A percentile compares a stretch with the other conserved stretches of the same genome.
Evolutionary conservation across 2,888 invertebrate genomes (phyloP).

Genomic region (Tetheella fluctuosa): DNA sequence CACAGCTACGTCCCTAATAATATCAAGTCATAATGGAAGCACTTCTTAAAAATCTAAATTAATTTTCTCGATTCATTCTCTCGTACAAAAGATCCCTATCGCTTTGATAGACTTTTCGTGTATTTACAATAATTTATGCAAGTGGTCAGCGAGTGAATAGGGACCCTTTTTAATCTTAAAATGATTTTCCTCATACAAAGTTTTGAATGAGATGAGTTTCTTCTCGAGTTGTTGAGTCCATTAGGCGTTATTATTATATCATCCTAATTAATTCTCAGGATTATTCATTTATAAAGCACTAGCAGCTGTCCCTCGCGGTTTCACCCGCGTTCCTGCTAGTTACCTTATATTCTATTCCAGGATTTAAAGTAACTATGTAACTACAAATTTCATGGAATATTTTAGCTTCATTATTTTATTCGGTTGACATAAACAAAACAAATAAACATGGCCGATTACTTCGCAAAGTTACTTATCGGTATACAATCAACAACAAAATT

Average conservation of each 20-base stretch:
- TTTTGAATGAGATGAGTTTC: constrained; percentile 15
- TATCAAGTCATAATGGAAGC: constrained; percentile 40
- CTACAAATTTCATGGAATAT: too few species aligned
- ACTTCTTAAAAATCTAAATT: constrained; percentile 65
- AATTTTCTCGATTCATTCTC: constrained; percentile 72
- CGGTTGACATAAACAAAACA: constrained; percentile 51
- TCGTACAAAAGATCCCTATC: constrained; percentile 64
- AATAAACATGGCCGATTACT: too few species aligned
- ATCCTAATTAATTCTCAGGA: not conserved
- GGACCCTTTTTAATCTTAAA: constrained; percentile 69
- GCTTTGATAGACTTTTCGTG: constrained; percentile 69
- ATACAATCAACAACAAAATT: constrained; percentile 57
- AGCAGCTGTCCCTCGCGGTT: not conserved
- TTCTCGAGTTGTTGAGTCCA: constrained; percentile 11
- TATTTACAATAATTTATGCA: constrained; percentile 79
- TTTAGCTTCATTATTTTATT: too few species aligned
- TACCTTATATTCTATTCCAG: too few species aligned
- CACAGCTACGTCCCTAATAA: constrained; percentile 38
- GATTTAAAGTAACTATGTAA: too few species aligned
- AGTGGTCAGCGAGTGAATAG: constrained; percentile 74
- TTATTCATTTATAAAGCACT: too few species aligned
- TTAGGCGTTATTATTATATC: constrained; percentile 8
- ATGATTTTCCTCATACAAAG: constrained; percentile 54
- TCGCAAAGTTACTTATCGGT: constrained; percentile 12
- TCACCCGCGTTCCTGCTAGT: too few species aligned